Conservation (phyloP, 1,140 invertebrate genomes). For the Cecropterus lyciades region DNA sequence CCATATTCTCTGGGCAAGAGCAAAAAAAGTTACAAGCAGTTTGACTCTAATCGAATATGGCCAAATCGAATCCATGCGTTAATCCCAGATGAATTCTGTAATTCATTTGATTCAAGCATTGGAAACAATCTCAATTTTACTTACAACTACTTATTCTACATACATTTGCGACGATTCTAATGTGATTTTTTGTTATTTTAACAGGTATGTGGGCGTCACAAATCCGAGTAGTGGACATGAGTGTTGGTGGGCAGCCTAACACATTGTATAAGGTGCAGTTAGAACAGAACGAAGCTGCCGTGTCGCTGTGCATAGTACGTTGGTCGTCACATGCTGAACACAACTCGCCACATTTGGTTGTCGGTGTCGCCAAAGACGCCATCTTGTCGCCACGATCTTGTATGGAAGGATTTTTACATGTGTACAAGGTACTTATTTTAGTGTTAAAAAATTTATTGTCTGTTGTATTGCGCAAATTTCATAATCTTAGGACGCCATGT, state of each 20-base stretch:
- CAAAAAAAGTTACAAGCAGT: conserved; percentile 58
- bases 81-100: conserved; percentile 77
- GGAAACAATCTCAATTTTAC: conserved; percentile 56
- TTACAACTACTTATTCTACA: conserved; percentile 6
- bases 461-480: no score
- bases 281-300: conserved; percentile 98
- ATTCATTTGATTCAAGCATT: conserved; percentile 80
- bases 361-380: conserved; percentile 93
- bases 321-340: conserved; percentile 73
- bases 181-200: neutral
- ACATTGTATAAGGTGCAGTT: conserved; percentile 92
- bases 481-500: no score
- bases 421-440: conserved; percentile 88
- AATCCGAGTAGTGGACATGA: conserved; percentile 96
- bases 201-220: conserved; percentile 98
- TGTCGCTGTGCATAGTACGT: conserved; percentile 89
- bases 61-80: conserved; percentile 76
- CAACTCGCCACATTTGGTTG: conserved; percentile 67
- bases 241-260: conserved; percentile 83
- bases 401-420: conserved; percentile 93
- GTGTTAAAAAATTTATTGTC: no score
- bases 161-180: neutral
- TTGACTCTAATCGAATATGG: conserved; percentile 81
- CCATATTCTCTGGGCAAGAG: conserved; percentile 83
- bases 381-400: conserved; percentile 94